Percentiles rank a stretch among this genome's conserved stretches.
These are phyloP conservation scores for Hirundo rustica DNA, from an alignment of 2,797 vertebrate species.

Conservation along the genomic window DNA sequence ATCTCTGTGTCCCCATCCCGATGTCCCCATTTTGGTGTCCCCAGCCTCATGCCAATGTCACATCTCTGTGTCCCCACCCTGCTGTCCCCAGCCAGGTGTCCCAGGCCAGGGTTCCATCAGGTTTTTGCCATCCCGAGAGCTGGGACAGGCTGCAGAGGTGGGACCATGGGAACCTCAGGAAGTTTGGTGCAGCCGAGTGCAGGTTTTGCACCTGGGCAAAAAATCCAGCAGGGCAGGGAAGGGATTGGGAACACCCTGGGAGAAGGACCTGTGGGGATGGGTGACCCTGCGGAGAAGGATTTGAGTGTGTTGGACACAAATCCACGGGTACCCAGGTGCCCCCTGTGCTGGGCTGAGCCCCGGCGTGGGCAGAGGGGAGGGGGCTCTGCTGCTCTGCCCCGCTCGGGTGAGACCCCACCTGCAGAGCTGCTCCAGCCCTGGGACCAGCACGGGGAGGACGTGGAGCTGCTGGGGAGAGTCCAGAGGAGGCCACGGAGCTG, in stretches of 20 bases:
- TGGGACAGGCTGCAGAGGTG: neutral
- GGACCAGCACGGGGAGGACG: neutral
- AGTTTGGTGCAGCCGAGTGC: fast-evolving
- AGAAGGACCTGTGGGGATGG: neutral
- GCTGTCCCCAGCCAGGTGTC: neutral
- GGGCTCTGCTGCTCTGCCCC: neutral
- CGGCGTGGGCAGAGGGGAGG: neutral
- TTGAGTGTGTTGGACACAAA: neutral
- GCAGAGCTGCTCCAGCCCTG: neutral
- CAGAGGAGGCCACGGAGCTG: neutral
- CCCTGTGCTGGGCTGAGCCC: neutral
- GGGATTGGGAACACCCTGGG: too few species aligned
- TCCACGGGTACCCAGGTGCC: too few species aligned
- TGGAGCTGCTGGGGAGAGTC: neutral
- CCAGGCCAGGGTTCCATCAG: neutral
- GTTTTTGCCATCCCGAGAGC: too few species aligned
- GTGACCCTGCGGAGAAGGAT: neutral
- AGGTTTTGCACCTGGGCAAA: too few species aligned
- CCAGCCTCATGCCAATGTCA: too few species aligned
- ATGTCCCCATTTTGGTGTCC: too few species aligned
- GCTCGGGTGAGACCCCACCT: neutral
- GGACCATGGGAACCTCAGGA: neutral
- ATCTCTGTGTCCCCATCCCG: too few species aligned
- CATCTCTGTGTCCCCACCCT: neutral
- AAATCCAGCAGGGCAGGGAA: neutral